Conservation (phyloP, 2,113 vertebrate species). For the Equus quagga region DNA sequence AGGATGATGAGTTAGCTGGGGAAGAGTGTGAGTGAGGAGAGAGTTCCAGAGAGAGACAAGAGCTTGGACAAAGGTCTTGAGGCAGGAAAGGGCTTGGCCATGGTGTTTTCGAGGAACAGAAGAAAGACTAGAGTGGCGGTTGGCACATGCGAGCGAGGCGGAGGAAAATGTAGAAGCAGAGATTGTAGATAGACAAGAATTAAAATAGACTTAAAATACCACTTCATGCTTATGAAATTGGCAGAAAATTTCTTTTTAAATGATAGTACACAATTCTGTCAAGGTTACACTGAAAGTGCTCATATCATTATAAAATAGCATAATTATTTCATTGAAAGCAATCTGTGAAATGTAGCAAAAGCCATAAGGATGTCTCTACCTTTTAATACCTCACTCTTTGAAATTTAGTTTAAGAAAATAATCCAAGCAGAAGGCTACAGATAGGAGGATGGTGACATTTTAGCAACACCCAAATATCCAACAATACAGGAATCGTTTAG, state of each 20-base stretch:
- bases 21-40: background rate
- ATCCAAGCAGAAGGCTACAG: background rate
- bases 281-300: background rate
- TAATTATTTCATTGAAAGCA: slow-evolving; percentile 46
- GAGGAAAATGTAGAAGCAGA: background rate
- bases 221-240: background rate
- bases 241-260: background rate
- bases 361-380: background rate
- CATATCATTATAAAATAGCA: background rate
- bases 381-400: slow-evolving; percentile 14
- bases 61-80: background rate
- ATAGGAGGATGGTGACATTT: background rate
- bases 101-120: background rate
- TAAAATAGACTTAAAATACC: background rate
- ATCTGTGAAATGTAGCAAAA: slow-evolving; percentile 22
- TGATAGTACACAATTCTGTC: background rate
- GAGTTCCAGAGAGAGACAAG: background rate
- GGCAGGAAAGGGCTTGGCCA: background rate
- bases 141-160: background rate
- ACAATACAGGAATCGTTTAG: background rate
- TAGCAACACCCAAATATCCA: slow-evolving; percentile 41
- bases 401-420: slow-evolving; percentile 12
- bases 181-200: background rate
- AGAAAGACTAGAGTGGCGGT: background rate
- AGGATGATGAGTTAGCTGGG: background rate